These are phyloP conservation scores for Papilio glaucus DNA, from an alignment of 1,140 invertebrate genomes.

Conservation along the genomic window DNA sequence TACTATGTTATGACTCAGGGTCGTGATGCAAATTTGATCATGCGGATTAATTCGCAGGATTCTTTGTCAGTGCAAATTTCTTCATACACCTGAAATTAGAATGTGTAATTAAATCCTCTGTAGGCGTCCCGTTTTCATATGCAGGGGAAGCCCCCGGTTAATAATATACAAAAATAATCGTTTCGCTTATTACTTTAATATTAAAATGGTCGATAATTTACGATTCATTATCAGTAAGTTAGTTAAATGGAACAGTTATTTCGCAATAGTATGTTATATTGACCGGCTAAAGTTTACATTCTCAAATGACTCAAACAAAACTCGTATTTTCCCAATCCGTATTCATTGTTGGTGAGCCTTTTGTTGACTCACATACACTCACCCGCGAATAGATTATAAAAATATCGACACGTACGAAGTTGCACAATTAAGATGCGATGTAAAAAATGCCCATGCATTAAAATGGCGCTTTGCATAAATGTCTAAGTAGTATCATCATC, in stretches of 20 bases:
- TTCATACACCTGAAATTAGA: no score
- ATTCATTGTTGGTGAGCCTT: slow-evolving; percentile 14
- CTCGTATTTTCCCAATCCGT: slow-evolving; percentile 20
- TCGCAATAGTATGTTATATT: neutral
- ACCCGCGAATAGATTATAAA: slow-evolving; percentile 24
- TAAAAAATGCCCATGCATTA: neutral
- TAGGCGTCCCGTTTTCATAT: no score
- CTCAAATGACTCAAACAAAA: neutral
- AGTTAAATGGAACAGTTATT: neutral
- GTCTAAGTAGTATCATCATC: no score
- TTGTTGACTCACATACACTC: slow-evolving; percentile 21
- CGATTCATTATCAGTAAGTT: neutral
- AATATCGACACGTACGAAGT: neutral
- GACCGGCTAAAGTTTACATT: neutral
- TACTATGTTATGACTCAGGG: no score
- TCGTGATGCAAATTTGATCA: no score
- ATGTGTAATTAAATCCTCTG: no score
- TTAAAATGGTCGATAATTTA: neutral
- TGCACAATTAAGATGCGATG: neutral
- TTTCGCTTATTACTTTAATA: neutral
- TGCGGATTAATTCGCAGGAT: no score
- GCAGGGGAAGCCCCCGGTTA: no score
- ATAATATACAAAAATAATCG: no score
- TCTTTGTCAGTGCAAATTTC: no score
- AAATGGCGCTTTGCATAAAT: neutral